phyloP scores from a whole-genome alignment of 2,888 invertebrate species.

The Raillietiella orientalis region DNA sequence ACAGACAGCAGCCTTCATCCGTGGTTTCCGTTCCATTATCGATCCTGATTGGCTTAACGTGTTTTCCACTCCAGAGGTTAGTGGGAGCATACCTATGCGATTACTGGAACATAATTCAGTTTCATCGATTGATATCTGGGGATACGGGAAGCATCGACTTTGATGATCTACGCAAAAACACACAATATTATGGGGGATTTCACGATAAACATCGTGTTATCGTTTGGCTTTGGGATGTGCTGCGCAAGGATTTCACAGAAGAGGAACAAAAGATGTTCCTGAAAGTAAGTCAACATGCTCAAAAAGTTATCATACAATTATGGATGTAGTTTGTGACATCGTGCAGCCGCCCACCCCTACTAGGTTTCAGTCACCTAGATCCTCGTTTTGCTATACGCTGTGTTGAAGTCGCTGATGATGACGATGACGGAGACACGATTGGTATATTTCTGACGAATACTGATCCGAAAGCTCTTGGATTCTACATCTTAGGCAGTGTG shows the following conservation, averaged over 20 bases:
- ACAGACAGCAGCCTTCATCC: slow-evolving; percentile 82
- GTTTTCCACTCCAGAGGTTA: slow-evolving; percentile 76
- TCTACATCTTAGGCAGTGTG: slow-evolving; percentile 39
- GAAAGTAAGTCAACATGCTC: slow-evolving; percentile 18
- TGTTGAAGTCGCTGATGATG: slow-evolving; percentile 94
- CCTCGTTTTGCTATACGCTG: slow-evolving; percentile 95
- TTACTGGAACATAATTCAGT: slow-evolving; percentile 16
- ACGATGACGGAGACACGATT: slow-evolving; percentile 48
- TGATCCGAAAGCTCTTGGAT: background rate
- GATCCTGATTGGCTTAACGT: slow-evolving; percentile 76
- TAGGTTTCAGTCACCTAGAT: slow-evolving; percentile 83
- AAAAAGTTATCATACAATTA: background rate
- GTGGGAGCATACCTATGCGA: slow-evolving; percentile 3
- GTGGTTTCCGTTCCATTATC: slow-evolving; percentile 78
- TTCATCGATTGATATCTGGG: slow-evolving; percentile 79
- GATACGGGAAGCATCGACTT: slow-evolving; percentile 67
- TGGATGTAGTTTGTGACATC: slow-evolving; percentile 46
- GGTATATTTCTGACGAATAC: slow-evolving; percentile 16
- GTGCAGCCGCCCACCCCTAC: slow-evolving; percentile 80
- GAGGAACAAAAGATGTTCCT: slow-evolving; percentile 74
- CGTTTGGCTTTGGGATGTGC: slow-evolving; percentile 93
- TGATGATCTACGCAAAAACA: slow-evolving; percentile 51
- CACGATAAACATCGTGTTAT: slow-evolving; percentile 92
- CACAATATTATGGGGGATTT: slow-evolving; percentile 97
- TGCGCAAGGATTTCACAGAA: slow-evolving; percentile 74